Conservation (phyloP, 1,140 invertebrate species). For the Melipona quadrifasciata region DNA sequence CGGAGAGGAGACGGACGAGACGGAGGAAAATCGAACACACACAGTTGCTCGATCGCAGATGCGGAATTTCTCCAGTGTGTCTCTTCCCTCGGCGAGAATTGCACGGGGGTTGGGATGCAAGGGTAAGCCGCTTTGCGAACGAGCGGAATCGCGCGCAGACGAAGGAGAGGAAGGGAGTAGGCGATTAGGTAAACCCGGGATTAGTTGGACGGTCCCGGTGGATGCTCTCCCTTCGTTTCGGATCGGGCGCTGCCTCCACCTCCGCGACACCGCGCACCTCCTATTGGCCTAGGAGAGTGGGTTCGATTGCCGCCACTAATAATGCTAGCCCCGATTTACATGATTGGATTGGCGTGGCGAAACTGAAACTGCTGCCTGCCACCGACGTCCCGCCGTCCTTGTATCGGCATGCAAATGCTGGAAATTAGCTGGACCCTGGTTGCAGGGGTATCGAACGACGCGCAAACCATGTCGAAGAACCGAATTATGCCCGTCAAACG, state of each 20-base stretch:
- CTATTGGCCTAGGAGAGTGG: constrained; percentile 64
- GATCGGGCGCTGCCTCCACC: constrained; percentile 53
- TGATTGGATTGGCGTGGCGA: constrained; percentile 81
- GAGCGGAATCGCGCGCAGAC: constrained; percentile 70
- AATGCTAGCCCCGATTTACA: constrained; percentile 81
- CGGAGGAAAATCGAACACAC: constrained; percentile 29
- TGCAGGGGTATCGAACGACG: constrained; percentile 13
- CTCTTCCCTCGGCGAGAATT: background rate
- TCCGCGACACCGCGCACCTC: constrained; percentile 13
- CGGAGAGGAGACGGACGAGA: background rate
- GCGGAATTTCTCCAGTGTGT: constrained; percentile 45
- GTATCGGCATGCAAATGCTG: constrained; percentile 59
- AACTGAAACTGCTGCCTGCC: constrained; percentile 77
- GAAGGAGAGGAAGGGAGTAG: constrained; percentile 68
- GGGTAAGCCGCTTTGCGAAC: constrained; percentile 80
- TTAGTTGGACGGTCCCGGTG: constrained; percentile 75
- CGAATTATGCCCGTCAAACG: background rate
- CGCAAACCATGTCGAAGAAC: constrained; percentile 1
- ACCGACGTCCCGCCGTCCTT: constrained; percentile 23
- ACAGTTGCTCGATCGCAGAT: constrained; percentile 37
- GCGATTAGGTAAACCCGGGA: constrained; percentile 82
- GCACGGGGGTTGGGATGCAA: constrained; percentile 68
- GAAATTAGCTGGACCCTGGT: constrained; percentile 51
- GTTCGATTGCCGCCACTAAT: constrained; percentile 80
- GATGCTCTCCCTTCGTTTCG: constrained; percentile 68